Evolutionary conservation across 2,797 vertebrate species (phyloP).

Genomic region (Oryzias dopingdopingensis): DNA sequence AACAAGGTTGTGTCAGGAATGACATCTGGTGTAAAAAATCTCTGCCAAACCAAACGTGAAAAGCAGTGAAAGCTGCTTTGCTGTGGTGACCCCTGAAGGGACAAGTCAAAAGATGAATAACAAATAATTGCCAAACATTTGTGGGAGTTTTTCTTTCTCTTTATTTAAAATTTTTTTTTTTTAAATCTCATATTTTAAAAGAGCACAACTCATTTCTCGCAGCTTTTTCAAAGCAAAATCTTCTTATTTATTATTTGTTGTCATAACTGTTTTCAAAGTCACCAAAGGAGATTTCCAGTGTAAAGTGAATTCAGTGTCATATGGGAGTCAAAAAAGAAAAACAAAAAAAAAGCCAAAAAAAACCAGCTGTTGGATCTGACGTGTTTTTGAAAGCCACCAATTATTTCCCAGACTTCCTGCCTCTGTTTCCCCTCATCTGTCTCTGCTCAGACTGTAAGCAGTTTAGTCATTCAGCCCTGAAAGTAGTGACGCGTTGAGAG

Average conservation of each 20-base stretch:
- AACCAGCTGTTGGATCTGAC: constrained; percentile 18
- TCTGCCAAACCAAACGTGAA: too few relatives aligned
- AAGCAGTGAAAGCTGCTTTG: too few relatives aligned
- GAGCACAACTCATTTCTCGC: too few relatives aligned
- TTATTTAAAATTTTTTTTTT: too few relatives aligned
- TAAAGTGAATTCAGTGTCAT: neutral
- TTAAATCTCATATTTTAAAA: too few relatives aligned
- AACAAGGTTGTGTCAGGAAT: too few relatives aligned
- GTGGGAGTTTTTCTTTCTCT: too few relatives aligned
- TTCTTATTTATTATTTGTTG: neutral
- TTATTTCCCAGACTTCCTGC: constrained; percentile 11
- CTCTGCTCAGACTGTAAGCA: constrained; percentile 31
- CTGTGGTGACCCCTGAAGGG: too few relatives aligned
- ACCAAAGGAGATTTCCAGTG: neutral
- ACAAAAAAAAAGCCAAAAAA: neutral
- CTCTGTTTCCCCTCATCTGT: constrained; percentile 14
- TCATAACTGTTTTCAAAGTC: neutral
- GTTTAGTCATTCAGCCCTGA: constrained; percentile 32
- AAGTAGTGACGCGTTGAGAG: constrained; percentile 20
- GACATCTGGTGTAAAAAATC: too few relatives aligned
- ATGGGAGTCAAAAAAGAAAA: neutral
- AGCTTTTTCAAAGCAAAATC: too few relatives aligned
- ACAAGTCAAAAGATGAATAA: too few relatives aligned
- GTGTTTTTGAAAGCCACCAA: constrained; percentile 5
- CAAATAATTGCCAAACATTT: too few relatives aligned